Base-by-base conservation (phyloP, 1,140 invertebrate genomes). In the Cecropterus lyciades region DNA sequence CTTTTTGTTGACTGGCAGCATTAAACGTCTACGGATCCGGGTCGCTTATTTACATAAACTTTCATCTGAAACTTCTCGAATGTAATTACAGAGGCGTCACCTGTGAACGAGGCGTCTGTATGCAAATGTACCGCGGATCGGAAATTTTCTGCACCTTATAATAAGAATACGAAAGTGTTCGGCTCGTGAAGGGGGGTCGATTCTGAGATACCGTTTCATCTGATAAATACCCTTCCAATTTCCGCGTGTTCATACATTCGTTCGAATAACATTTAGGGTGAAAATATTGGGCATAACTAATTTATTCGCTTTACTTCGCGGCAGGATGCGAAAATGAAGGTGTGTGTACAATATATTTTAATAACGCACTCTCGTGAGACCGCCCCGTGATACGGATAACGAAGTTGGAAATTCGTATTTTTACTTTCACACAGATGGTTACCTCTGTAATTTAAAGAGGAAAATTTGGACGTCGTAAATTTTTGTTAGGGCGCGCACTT, bases 281-380 rank as follows among this genome's bases (percentile, higher is more conserved):
- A 89, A 89, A 91, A 91, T 91, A 91, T 91, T 87, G 85, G 84
- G 85, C 72, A 87, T 85, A 86, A 89, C 85, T 91, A 91, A 91
- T 91, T 89, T 91, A 88, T 91, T 88, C 80, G 73, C 78, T 77
- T 82, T 80, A 82, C 76, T 77, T 70, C 69, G 69, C 69, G 72
- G 65, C 43, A 74, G 72, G 60, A 70, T 69, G 65, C 72, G 75
- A 77, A 74, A 80, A 84, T 80, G 79, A 84, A 87, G 79, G 82
- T 76, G 75, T 73, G 72, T 85, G 80, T 76, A 86, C 85, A 85
- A 86, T 91, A 91, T 89, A 91, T 91, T 90, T 91, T 90, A 91
- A 91, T 91, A 91, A 90, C 75, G 74, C 78, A 82, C 80, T 85
- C 87, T 85, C 86, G 20, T 65, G 85, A 84, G 86, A 85, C 68